Percentiles rank a stretch among this genome's conserved stretches.
phyloP scores from a whole-genome alignment of 2,888 invertebrate species.

The Caenorhabditis sp. region DNA sequence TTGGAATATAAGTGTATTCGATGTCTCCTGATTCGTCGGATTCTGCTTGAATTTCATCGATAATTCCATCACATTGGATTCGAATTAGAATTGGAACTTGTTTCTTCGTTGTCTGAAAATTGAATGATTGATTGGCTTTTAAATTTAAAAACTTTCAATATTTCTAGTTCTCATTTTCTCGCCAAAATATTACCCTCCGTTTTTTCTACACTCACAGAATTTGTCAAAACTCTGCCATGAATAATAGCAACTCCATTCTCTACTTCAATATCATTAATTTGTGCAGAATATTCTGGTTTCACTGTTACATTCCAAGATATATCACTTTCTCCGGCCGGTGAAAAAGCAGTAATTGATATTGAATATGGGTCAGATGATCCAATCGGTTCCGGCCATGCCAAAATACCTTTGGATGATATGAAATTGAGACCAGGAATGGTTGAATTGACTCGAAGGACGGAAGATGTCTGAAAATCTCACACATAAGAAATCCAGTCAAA shows the following conservation, averaged over 20 bases:
- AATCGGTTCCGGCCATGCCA: constrained; percentile 57
- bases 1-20: constrained; percentile 26
- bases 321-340: constrained; percentile 42
- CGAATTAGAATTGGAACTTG: constrained; percentile 27
- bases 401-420: constrained; percentile 43
- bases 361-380: constrained; percentile 50
- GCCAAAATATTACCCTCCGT: no score
- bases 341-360: constrained; percentile 47
- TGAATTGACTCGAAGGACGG: constrained; percentile 47
- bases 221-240: constrained; percentile 12
- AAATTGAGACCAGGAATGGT: constrained; percentile 46
- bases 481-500: no score
- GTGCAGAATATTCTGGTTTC: constrained; percentile 40
- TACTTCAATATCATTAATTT: constrained; percentile 36
- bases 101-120: no score
- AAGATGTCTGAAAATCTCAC: no score
- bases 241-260: constrained; percentile 29
- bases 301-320: constrained; percentile 48
- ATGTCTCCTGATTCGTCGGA: constrained; percentile 20
- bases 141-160: no score
- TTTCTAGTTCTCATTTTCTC: no score
- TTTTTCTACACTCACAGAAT: no score
- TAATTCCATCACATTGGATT: constrained; percentile 18
- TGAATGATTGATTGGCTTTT: no score
- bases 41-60: constrained; percentile 30